Evolutionary conservation across 2,888 invertebrate species (phyloP), one percentile per base, ranked within the genome.

Genomic region (Bruchidius siliquastri): DNA sequence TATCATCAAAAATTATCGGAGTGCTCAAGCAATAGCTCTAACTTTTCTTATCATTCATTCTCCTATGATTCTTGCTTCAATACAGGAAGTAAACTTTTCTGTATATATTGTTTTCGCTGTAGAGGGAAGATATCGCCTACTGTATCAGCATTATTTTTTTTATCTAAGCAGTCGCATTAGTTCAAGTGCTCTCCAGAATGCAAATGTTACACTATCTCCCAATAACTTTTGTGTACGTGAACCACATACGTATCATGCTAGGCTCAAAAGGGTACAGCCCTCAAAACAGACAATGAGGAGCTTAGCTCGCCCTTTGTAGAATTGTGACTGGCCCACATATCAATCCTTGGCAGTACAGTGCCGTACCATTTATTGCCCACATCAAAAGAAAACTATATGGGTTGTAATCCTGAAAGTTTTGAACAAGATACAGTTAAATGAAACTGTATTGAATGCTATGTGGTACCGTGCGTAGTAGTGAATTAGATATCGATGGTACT

Each of bases 241-340:
- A 68, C 73, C 18, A 70, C 68, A 22, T 71, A 73, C 71, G 73
- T 73, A 71, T 49, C 10, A 71, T 70, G 73, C 69, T 70, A 67
- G 68, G n/a, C 67, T 73, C 71, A 71, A 73, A 73, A 67, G 70
- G 73, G 67, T 73, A 70, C 73, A 71, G 26, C 70, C 73, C 71
- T 71, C 21, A n/a, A 21, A 73, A 26, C 68, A 70, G 70, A 73
- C 73, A 73, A 73, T 73, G 22, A 71, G 30, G 21, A 66, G 20
- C 49, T 8, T 66, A 32, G n/a, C n/a, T 32, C 49, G 18, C 49
- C 49, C 49, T 13, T 13, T 49, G 49, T 49, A 13, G 6, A 49
- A 49, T 13, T 49, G 10, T 18, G 49, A 49, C 49, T 49, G 49
- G 49, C 49, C 49, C 49, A 49, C 49, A 49, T 49, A 49, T 49